Percentiles rank a stretch among this genome's conserved stretches.
phyloP scores from a whole-genome alignment of 2,888 invertebrate genomes.

The Tryphoninae sp. region DNA sequence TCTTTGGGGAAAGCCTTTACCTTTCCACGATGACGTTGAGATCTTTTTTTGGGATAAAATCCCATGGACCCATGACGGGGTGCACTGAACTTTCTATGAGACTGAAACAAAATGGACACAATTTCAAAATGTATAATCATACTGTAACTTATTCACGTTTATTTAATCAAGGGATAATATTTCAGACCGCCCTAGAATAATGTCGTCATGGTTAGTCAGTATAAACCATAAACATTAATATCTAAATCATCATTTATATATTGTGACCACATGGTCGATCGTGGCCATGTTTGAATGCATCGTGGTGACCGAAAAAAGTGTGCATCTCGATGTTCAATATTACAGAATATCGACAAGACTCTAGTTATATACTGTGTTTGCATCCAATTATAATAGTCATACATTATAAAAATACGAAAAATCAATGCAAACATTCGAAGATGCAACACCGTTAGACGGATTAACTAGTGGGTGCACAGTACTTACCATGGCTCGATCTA shows the following conservation, averaged over 20 bases:
- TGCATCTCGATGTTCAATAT: not conserved
- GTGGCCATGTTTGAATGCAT: conserved; percentile 40
- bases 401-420: conserved; percentile 8
- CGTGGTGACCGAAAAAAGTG: not conserved
- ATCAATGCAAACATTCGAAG: conserved; percentile 27
- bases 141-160: conserved; percentile 46
- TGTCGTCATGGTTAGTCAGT: conserved; percentile 86
- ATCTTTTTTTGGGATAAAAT: conserved; percentile 99
- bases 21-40: conserved; percentile 98
- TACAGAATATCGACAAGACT: not conserved
- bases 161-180: conserved; percentile 40
- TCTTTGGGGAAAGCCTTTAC: conserved; percentile 99
- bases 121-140: conserved; percentile 13
- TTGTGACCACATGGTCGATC: conserved; percentile 28
- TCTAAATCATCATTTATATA: conserved; percentile 85
- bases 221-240: conserved; percentile 86
- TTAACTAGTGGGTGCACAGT: conserved; percentile 6
- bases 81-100: conserved; percentile 99
- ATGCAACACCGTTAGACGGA: conserved; percentile 61
- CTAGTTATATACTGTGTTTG: conserved; percentile 46
- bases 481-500: conserved; percentile 72
- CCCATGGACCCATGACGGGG: conserved; percentile 99
- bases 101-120: conserved; percentile 84
- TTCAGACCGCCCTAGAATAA: conserved; percentile 90
- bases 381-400: not conserved